A percentile compares a stretch with the other conserved stretches of the same genome.
These are phyloP conservation scores for Porites lobata DNA, from an alignment of 92 coral and sea anemone species.

Conservation along the genomic window DNA sequence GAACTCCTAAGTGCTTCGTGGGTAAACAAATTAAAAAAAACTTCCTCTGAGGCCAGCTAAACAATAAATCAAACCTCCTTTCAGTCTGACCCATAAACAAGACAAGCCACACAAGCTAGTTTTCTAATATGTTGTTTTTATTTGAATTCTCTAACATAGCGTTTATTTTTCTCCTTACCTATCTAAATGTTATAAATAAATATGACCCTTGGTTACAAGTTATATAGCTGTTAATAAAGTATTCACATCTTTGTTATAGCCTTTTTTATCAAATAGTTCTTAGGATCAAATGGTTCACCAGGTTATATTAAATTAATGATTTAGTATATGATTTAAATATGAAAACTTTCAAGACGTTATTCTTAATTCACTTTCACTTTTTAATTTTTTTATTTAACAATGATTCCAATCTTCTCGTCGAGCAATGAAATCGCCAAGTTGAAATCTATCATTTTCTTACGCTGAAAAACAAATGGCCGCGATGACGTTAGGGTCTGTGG, in stretches of 20 bases:
- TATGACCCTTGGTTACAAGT: background rate
- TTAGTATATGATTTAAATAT: background rate
- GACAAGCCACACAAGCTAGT: no score
- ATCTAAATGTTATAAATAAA: slow-evolving; percentile 13
- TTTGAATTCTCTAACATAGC: no score
- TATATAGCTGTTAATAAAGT: background rate
- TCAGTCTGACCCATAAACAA: no score
- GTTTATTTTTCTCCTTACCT: background rate
- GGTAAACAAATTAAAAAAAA: no score
- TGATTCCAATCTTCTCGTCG: background rate
- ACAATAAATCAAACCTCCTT: no score
- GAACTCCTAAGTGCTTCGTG: no score
- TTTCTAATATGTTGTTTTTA: no score
- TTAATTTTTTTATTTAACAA: background rate
- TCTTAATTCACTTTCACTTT: background rate
- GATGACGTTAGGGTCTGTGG: background rate
- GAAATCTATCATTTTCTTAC: background rate
- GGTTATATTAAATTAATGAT: slow-evolving; percentile 1
- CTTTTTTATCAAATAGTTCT: background rate
- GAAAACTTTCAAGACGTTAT: background rate
- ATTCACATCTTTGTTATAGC: background rate
- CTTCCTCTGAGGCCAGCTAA: no score
- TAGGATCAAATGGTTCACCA: background rate
- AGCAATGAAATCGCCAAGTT: background rate
- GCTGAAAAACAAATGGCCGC: background rate